Percentiles rank a stretch among this genome's conserved stretches.
These are phyloP conservation scores for Drosophila diplacantha DNA, from an alignment of 2,888 invertebrate genomes.

Conservation along the genomic window DNA sequence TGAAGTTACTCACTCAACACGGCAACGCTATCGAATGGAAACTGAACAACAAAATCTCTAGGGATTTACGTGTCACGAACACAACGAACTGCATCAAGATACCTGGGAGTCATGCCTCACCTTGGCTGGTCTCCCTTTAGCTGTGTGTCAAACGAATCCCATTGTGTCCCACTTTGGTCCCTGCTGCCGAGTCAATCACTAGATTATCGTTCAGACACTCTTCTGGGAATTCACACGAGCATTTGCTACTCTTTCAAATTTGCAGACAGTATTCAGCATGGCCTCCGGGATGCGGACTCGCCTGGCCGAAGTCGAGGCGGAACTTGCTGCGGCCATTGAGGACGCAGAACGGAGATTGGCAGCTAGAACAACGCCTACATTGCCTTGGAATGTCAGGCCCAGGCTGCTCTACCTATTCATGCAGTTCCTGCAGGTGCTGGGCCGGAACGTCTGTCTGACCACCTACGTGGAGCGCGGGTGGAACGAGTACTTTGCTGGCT, in stretches of 20 bases:
- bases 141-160: not conserved
- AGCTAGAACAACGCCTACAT: not conserved
- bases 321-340: not conserved
- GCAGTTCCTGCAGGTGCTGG: conserved; percentile 33
- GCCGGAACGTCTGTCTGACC: conserved; percentile 23
- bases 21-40: not conserved
- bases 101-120: not conserved
- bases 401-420: conserved; percentile 22
- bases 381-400: not conserved
- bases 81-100: not conserved
- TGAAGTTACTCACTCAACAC: not conserved
- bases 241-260: conserved; percentile 14
- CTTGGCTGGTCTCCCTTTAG: not conserved
- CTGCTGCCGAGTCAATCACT: conserved; percentile 16
- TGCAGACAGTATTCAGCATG: conserved; percentile 8
- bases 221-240: conserved; percentile 2
- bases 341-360: not conserved
- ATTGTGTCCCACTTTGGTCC: not conserved
- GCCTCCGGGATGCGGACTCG: not conserved
- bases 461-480: conserved; percentile 47
- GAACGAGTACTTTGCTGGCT: conserved; percentile 50
- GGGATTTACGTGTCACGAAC: not conserved
- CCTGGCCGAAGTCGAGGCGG: not conserved
- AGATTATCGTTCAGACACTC: not conserved
- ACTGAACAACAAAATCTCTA: not conserved